A percentile compares a stretch with the other conserved stretches of the same genome.
Evolutionary conservation across 2,888 invertebrate genomes (phyloP).

Genomic region (Spilosoma lubricipeda): DNA sequence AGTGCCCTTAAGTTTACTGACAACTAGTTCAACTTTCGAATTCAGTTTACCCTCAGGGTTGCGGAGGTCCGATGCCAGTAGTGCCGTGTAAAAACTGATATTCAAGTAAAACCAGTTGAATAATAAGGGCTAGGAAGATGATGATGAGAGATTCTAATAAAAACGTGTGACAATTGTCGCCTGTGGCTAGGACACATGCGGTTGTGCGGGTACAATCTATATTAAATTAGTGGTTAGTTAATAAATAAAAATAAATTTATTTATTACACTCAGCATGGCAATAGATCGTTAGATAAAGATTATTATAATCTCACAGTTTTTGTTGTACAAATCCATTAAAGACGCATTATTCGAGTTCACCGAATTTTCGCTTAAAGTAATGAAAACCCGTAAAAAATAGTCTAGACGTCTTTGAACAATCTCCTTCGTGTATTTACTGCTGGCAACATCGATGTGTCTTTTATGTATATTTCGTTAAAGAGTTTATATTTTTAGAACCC

Average conservation of each 20-base stretch:
- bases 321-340: constrained; percentile 15
- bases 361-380: constrained; percentile 17
- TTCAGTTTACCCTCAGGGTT: no score
- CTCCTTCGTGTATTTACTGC: constrained; percentile 17
- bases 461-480: background rate
- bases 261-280: background rate
- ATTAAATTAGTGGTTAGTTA: background rate
- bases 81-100: no score
- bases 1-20: no score
- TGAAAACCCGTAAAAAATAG: constrained; percentile 34
- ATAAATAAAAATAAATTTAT: background rate
- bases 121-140: no score
- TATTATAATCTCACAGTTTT: constrained; percentile 12
- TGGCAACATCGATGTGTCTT: background rate
- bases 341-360: constrained; percentile 12
- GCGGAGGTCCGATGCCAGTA: no score
- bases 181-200: no score
- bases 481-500: background rate
- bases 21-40: no score
- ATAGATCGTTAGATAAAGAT: background rate
- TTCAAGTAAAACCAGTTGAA: no score
- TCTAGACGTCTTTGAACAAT: constrained; percentile 34
- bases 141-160: no score
- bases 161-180: no score
- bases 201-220: no score